phyloP scores from a whole-genome alignment of 2,888 invertebrate genomes.

The Empis livida region DNA sequence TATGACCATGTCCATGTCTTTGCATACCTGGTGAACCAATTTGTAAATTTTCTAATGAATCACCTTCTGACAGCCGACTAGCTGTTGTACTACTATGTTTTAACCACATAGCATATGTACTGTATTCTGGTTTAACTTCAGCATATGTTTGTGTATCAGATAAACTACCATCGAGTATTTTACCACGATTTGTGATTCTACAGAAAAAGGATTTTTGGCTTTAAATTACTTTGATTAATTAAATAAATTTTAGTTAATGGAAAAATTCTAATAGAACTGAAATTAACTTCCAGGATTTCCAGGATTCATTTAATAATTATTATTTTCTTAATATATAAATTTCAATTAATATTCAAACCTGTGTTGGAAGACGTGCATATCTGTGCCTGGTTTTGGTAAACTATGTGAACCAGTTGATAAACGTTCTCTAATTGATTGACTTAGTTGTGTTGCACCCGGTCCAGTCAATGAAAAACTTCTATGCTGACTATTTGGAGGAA shows the following conservation, averaged over 20 bases:
- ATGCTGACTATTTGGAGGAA: constrained; percentile 54
- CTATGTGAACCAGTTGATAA: constrained; percentile 77
- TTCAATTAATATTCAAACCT: constrained; percentile 32
- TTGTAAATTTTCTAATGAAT: constrained; percentile 72
- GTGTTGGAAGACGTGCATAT: constrained; percentile 49
- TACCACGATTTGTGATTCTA: constrained; percentile 39
- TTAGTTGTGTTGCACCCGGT: constrained; percentile 72
- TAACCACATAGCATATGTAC: constrained; percentile 76
- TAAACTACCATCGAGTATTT: constrained; percentile 65
- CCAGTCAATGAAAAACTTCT: constrained; percentile 78
- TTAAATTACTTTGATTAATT: too few relatives aligned
- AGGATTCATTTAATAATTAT: too few relatives aligned
- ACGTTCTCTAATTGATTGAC: constrained; percentile 73
- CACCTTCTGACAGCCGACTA: constrained; percentile 74
- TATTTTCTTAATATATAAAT: neutral
- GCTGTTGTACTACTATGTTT: constrained; percentile 74
- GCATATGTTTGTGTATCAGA: constrained; percentile 72
- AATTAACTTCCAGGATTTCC: too few relatives aligned
- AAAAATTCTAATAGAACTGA: too few relatives aligned
- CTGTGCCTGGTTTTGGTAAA: constrained; percentile 62
- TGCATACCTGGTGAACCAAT: constrained; percentile 51
- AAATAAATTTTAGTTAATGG: too few relatives aligned
- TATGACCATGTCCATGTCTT: constrained; percentile 40
- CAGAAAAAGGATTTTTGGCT: neutral
- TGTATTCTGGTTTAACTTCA: constrained; percentile 62